phyloP scores from a whole-genome alignment of 2,797 vertebrate genomes.

The Gymnopithys bicolor region DNA sequence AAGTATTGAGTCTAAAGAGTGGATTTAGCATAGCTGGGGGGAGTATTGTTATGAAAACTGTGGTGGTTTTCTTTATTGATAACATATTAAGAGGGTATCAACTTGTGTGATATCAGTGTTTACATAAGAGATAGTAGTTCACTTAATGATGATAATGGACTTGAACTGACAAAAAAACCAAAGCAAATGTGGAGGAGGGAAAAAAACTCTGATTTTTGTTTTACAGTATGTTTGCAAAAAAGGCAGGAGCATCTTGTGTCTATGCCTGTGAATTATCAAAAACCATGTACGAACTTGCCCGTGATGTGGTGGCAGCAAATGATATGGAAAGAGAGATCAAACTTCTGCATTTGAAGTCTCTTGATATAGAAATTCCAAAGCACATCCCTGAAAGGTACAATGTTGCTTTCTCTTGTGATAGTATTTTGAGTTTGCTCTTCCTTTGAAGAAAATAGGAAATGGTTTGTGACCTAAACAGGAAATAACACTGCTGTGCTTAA shows the following conservation, averaged over 20 bases:
- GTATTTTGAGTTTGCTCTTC: background rate
- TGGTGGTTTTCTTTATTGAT: background rate
- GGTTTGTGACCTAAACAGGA: background rate
- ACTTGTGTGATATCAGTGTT: background rate
- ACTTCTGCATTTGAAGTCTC: conserved; percentile 92
- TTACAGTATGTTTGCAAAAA: conserved; percentile 94
- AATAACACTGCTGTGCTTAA: background rate
- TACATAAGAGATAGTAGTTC: background rate
- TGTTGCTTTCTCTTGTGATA: background rate
- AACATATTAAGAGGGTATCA: background rate
- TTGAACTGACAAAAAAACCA: background rate
- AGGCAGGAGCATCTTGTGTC: conserved; percentile 87
- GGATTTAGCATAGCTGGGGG: background rate
- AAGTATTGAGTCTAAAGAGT: background rate
- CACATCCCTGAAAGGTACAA: conserved; percentile 90
- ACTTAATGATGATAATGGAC: background rate
- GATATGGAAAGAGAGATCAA: conserved; percentile 87
- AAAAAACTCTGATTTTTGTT: conserved; percentile 2
- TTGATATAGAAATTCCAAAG: conserved; percentile 91
- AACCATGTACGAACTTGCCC: conserved; percentile 95
- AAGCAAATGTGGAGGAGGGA: background rate
- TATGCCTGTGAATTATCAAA: conserved; percentile 96
- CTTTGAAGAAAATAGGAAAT: background rate
- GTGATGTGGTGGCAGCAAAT: conserved; percentile 90
- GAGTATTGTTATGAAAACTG: background rate